phyloP scores from a whole-genome alignment of 2,797 vertebrate genomes.

The Loriculus beryllinus region DNA sequence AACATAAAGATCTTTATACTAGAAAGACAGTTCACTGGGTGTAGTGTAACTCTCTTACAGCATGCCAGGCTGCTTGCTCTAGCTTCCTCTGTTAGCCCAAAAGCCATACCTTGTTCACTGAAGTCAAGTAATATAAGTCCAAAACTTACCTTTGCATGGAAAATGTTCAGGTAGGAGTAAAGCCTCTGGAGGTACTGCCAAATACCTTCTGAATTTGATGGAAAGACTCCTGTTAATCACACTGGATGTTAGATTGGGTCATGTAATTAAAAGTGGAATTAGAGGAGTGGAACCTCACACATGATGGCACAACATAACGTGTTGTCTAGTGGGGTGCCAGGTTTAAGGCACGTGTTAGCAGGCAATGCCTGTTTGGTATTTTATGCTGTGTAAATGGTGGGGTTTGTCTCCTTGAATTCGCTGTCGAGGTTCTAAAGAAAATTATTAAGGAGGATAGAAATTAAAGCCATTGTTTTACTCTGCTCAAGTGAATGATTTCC shows the following conservation, averaged over 20 bases:
- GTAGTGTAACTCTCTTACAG: background rate
- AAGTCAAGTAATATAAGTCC: background rate
- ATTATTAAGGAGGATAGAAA: background rate
- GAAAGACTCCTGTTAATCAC: background rate
- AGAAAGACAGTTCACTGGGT: background rate
- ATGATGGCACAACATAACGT: background rate
- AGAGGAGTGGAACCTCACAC: background rate
- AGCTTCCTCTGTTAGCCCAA: background rate
- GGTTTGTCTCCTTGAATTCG: background rate
- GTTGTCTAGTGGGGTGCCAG: background rate
- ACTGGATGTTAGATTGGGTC: background rate
- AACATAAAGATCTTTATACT: background rate
- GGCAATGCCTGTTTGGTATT: background rate
- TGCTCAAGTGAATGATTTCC: background rate
- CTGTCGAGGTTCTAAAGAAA: background rate
- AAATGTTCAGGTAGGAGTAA: background rate
- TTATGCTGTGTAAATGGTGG: background rate
- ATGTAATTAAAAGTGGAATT: background rate
- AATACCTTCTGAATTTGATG: background rate
- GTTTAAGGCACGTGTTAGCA: background rate
- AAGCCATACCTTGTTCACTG: background rate
- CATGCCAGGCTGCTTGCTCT: background rate
- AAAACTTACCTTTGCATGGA: background rate
- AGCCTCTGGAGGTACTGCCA: background rate
- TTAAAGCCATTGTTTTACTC: background rate